Conservation (phyloP, 53 echinoderm and acorn worm species). For the Luidia sarsii region DNA sequence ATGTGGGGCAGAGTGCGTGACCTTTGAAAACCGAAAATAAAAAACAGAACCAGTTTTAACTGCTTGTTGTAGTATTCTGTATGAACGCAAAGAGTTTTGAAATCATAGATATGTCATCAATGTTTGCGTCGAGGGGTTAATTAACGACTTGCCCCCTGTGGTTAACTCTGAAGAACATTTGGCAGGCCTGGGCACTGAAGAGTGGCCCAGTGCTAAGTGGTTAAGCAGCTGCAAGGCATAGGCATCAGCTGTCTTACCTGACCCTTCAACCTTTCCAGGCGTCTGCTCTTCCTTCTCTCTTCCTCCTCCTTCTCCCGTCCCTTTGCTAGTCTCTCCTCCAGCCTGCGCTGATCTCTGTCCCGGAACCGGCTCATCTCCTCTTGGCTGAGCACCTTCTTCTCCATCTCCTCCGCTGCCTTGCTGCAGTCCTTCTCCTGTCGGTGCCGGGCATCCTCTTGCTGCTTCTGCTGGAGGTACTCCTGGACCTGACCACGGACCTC, state of each 20-base stretch:
- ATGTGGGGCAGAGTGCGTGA: no score
- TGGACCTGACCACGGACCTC: constrained; percentile 71
- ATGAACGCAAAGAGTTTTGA: no score
- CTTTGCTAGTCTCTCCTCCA: constrained; percentile 71
- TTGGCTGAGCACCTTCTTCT: constrained; percentile 60
- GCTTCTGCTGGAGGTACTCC: constrained; percentile 72
- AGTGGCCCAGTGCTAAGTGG: no score
- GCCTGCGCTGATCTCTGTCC: constrained; percentile 76
- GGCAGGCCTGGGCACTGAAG: no score
- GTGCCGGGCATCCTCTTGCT: constrained; percentile 63
- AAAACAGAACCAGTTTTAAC: no score
- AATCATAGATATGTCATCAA: no score
- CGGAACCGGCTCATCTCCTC: constrained; percentile 77
- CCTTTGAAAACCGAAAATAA: no score
- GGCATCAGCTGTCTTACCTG: constrained; percentile 55
- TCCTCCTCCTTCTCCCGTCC: constrained; percentile 78
- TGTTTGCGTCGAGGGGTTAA: no score
- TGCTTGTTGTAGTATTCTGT: no score
- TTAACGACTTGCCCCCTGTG: no score
- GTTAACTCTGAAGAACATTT: no score
- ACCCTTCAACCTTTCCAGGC: constrained; percentile 80
- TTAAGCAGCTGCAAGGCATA: no score
- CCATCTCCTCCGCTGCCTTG: constrained; percentile 60
- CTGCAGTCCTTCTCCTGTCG: constrained; percentile 55
- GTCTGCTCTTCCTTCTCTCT: constrained; percentile 71